These are phyloP conservation scores for Salmo trutta DNA, from an alignment of 2,797 vertebrate species.

Conservation along the genomic window DNA sequence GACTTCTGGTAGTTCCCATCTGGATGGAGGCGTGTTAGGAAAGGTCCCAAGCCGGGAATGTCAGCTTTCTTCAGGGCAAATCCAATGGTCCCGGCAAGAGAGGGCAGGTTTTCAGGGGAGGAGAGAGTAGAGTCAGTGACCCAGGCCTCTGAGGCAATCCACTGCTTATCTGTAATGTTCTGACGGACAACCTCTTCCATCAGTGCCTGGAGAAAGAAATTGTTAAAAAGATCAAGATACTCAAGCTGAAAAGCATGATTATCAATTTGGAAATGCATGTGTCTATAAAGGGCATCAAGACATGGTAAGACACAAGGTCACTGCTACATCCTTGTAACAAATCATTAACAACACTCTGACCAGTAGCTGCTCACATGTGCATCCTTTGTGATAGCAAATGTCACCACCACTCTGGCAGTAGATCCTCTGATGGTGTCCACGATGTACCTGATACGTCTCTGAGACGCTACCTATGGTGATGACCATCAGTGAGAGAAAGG, in stretches of 20 bases:
- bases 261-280: not conserved
- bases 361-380: conserved; percentile 13
- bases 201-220: conserved; percentile 27
- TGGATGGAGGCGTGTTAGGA: too few species aligned
- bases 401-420: conserved; percentile 53
- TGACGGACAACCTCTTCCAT: conserved; percentile 50
- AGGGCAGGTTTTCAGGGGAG: conserved; percentile 41
- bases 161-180: conserved; percentile 59
- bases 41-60: conserved; percentile 23
- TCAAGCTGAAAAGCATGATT: not conserved
- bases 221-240: not conserved
- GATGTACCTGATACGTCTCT: conserved; percentile 37
- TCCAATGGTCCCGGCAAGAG: conserved; percentile 57
- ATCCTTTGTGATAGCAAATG: conserved; percentile 54
- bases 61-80: conserved; percentile 58
- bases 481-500: conserved; percentile 8
- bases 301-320: not conserved
- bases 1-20: too few species aligned
- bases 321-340: not conserved
- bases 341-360: not conserved
- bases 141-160: conserved; percentile 67
- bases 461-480: conserved; percentile 47
- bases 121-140: conserved; percentile 58
- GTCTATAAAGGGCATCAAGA: not conserved
- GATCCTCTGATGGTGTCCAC: conserved; percentile 55